These are phyloP conservation scores for Chrysaora quinquecirrha DNA, from an alignment of 30 jellyfish, hydroid and myxozoan genomes.

Conservation along the genomic window DNA sequence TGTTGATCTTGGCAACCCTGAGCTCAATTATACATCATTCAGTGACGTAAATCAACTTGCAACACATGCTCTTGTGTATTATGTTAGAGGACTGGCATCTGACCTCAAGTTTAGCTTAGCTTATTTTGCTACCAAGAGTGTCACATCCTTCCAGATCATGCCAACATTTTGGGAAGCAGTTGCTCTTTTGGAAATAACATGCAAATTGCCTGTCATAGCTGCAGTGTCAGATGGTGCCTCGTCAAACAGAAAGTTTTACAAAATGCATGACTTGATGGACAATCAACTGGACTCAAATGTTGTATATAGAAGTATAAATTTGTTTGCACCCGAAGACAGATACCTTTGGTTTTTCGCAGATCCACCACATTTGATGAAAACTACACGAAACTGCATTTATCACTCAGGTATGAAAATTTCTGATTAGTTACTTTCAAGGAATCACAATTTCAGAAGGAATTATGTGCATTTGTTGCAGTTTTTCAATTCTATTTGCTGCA, in stretches of 20 bases:
- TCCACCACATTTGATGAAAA: constrained; percentile 45
- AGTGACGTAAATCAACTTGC: constrained; percentile 40
- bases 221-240: constrained; percentile 67
- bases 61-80: constrained; percentile 49
- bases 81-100: constrained; percentile 26
- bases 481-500: too few species aligned
- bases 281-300: background rate
- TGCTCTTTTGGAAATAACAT: constrained; percentile 2
- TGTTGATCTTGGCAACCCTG: constrained; percentile 74
- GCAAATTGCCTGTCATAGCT: constrained; percentile 28
- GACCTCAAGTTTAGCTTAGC: constrained; percentile 40
- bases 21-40: constrained; percentile 26
- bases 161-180: constrained; percentile 61
- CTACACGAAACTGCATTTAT: constrained; percentile 27
- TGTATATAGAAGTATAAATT: constrained; percentile 3
- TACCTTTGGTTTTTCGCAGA: constrained; percentile 24
- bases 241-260: too few species aligned
- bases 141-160: constrained; percentile 49
- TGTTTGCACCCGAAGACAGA: constrained; percentile 29
- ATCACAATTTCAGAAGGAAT: too few species aligned
- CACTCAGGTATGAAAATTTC: too few species aligned
- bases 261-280: constrained; percentile 16
- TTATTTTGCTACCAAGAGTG: constrained; percentile 50
- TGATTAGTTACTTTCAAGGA: too few species aligned
- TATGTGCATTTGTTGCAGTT: too few species aligned